A percentile compares a stretch with the other conserved stretches of the same genome.
Conservation (phyloP, 2,888 invertebrate species). For the Cataglyphis livida region DNA sequence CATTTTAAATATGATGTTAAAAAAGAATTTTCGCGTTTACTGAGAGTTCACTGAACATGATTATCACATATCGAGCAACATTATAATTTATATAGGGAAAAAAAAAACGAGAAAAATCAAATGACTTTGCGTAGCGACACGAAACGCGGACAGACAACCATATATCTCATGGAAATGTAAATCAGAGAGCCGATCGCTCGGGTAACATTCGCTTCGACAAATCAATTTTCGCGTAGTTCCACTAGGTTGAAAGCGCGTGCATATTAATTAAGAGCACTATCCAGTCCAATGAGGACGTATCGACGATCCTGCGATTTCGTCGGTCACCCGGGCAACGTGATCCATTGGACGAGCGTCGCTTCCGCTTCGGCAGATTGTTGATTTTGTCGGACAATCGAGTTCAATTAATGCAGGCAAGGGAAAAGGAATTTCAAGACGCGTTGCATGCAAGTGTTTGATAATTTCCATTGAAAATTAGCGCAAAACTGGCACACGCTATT, state of each 20-base stretch:
- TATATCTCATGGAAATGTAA: slow-evolving; percentile 55
- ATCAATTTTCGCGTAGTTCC: slow-evolving; percentile 55
- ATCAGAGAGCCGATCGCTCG: slow-evolving; percentile 42
- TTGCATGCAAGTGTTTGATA: background rate
- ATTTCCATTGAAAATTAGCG: slow-evolving; percentile 7
- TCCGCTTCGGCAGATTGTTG: background rate
- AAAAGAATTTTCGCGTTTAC: slow-evolving; percentile 26
- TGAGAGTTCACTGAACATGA: background rate
- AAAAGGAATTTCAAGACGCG: background rate
- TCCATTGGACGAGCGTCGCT: slow-evolving; percentile 1
- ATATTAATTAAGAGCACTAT: slow-evolving; percentile 48
- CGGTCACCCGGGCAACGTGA: background rate
- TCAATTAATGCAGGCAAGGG: background rate
- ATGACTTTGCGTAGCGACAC: slow-evolving; percentile 1
- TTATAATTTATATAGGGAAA: background rate
- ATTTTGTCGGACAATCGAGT: slow-evolving; percentile 11
- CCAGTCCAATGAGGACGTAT: slow-evolving; percentile 42
- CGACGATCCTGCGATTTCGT: slow-evolving; percentile 23
- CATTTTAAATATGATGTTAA: slow-evolving; percentile 22
- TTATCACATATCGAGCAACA: slow-evolving; percentile 10
- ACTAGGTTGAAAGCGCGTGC: slow-evolving; percentile 24
- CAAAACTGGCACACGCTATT: background rate
- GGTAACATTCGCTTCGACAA: slow-evolving; percentile 54
- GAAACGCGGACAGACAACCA: slow-evolving; percentile 8
- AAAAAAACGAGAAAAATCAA: background rate